Evolutionary conservation across 2,888 invertebrate genomes (phyloP).

Genomic region (Drosophila mercatorum): DNA sequence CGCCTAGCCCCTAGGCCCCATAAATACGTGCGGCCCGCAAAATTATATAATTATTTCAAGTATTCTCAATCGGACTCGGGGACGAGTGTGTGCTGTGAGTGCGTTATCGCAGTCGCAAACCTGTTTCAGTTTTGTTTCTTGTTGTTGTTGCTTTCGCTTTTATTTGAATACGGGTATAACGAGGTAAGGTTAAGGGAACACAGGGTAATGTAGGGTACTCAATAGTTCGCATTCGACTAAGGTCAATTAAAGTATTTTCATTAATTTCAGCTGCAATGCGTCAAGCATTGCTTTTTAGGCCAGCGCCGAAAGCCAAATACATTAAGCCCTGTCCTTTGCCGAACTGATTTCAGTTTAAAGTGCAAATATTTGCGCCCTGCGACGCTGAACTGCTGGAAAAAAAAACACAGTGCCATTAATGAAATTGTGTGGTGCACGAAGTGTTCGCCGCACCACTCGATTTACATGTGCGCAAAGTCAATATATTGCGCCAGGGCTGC

Average conservation of each 20-base stretch:
- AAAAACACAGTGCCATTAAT: conserved; percentile 56
- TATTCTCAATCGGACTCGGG: conserved; percentile 53
- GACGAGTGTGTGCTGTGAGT: conserved; percentile 51
- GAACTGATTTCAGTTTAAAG: conserved; percentile 58
- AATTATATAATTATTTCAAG: conserved; percentile 79
- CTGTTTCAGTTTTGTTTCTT: conserved; percentile 30
- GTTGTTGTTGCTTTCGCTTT: conserved; percentile 18
- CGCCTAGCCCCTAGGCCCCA: conserved; percentile 41
- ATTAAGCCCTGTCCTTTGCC: conserved; percentile 51
- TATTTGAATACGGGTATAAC: conserved; percentile 5
- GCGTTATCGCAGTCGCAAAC: conserved; percentile 53
- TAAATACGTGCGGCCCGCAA: conserved; percentile 70
- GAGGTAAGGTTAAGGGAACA: not conserved
- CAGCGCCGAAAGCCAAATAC: conserved; percentile 46
- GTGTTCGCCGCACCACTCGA: conserved; percentile 50
- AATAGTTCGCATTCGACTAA: not conserved
- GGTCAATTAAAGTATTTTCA: not conserved
- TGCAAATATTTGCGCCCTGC: conserved; percentile 69
- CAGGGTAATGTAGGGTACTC: conserved; percentile 9
- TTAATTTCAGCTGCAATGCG: conserved; percentile 24
- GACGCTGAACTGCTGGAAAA: conserved; percentile 40
- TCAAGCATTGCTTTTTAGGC: conserved; percentile 37
- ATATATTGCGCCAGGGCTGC: conserved; percentile 21
- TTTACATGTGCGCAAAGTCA: conserved; percentile 27
- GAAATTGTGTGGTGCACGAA: conserved; percentile 64